Base-by-base conservation (phyloP, 2,113 vertebrate species). In the Psettodes erumei region DNA sequence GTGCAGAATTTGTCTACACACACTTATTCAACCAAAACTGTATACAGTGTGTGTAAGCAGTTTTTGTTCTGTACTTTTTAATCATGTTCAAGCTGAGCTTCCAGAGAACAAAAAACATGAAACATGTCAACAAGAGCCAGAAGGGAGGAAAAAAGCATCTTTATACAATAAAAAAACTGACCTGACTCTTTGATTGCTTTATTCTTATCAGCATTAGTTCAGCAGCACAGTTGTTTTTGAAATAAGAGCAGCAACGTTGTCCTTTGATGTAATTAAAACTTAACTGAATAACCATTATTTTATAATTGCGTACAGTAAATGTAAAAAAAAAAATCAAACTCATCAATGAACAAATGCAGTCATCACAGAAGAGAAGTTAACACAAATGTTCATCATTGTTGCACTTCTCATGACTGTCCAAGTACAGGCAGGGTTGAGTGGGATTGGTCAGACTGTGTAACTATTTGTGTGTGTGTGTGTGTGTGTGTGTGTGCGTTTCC, bases 41-140 rank as follows among this genome's bases (percentile, higher is more conserved):
- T 54, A 6, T 28, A 23, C 1, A 0, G 2, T 12, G 35, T 69
- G 35, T 70, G 50, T 55, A 25, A 56, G 38, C 1, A 47, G 43
- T 3, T 47, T 72, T 18, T 65, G 13, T 1, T 73, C 9, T 66
- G 19, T 18, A 45, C 19, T 48, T 75, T 66, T 25, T 65, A 64
- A 60, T 72, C 58, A 60, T 71, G 32, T 73, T 80, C 7, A 69
- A n/a, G 61, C 12, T 28, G 21, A 40, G 38, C 11, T 15, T 60
- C 19, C 1, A 53, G 8, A 25, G 5, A 72, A 71, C 62, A 28
- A 28, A 54, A 58, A 66, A 8, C 13, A 56, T 32, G 4, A 1
- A 2, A 10, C 42, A 30, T 50, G 15, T 30, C 50, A 75, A 64
- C 0, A 43, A 11, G 62, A 37, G 7, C 48, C 12, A 6, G 42